Base-by-base conservation (phyloP, 2,888 invertebrate genomes). In the Coelogynopora nodosa region DNA sequence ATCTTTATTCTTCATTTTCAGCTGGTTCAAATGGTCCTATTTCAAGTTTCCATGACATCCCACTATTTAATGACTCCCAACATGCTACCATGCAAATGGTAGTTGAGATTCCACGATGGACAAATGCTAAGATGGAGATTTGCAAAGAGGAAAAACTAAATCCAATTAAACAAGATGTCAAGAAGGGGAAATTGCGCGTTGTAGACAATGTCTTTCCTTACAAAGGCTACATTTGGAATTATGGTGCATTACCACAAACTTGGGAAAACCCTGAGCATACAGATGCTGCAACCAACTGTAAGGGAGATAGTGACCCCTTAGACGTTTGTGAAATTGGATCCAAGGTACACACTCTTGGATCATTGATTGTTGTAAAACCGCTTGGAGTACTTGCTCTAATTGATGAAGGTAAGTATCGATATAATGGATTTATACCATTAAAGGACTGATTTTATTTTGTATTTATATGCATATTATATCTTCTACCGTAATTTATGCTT, bases 221-320 rank as follows among this genome's bases (percentile, higher is more conserved):
- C 93, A 97, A 96, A 92, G 99, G 99, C n/a, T 98, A 99, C 93
- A 98, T 99, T 91, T 99, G 99, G 99, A 99, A 99, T 93, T 99
- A 99, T 92, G 99, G 99, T 88, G 98, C 99, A 84, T 92, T 99
- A 89, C 99, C 99, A 26, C 99, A 94, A 94, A 99, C 99, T 0
- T 99, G 98, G 98, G 99, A 99, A 93, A 96, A 98, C 93, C 98
- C 99, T 81, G 95, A 94, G 88, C 95, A 96, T 91, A 93, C 95
- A 89, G 97, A 98, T 92, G 94, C 95, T 89, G 94, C 94, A 86
- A 99, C 99, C 27, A 94, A 95, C 67, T 96, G 95, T 91, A 96
- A 96, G 92, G 99, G 98, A 27, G 99, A 99, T 93, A 97, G 97
- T 93, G 99, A 99, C 93, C 99, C 99, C 81, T 94, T 99, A 89